Base-by-base conservation (phyloP, 2,113 vertebrate species). In the Lepidothrix coronata region DNA sequence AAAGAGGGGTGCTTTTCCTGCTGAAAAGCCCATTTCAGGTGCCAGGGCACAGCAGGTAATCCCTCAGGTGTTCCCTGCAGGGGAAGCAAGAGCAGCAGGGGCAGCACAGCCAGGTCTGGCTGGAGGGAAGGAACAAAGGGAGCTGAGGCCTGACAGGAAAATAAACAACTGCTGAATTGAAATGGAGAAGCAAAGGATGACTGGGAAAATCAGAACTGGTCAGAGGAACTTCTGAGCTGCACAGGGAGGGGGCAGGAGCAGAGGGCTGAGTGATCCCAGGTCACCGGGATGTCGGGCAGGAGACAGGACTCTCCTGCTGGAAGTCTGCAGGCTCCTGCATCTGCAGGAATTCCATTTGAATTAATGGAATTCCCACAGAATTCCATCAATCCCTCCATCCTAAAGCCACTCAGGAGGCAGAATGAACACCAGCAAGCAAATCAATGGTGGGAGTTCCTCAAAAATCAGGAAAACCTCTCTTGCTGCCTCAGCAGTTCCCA, bases 121-220 rank as follows among this genome's bases (percentile, higher is more conserved):
- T 65, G 68, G 59, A 80, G 54, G 54, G 41, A 33, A 77, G 37
- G 28, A 4, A 54, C 17, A 46, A 31, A 75, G 57, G 17, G 14
- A 52, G 71, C 2, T 33, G 49, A 61, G 57, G 31, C 20, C 17
- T 2, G 6, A 2, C 33, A 37, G n/a, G 66, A 86, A 90, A 85
- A 79, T 0, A 0, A 59, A 21, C 18, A 61, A 48, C 73, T 44
- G 17, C 0, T 84, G 58, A 48, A 1, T 33, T 23, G 31, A 55
- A 58, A 67, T 54, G 25, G 9, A 39, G 62, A 62, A 51, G 49
- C 43, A 58, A 82, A 74, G 16, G 7, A 48, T 3, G 28, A 55
- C 7, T 6, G 51, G 39, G 54, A 58, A 71, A 52, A 73, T 13
- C 1, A 23, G 49, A 84, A 81, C n/a, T 10, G 8, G 51, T 8